phyloP scores from a whole-genome alignment of 37 sponge, comb jelly and placozoan genomes.

The Ephydatia muelleri region DNA sequence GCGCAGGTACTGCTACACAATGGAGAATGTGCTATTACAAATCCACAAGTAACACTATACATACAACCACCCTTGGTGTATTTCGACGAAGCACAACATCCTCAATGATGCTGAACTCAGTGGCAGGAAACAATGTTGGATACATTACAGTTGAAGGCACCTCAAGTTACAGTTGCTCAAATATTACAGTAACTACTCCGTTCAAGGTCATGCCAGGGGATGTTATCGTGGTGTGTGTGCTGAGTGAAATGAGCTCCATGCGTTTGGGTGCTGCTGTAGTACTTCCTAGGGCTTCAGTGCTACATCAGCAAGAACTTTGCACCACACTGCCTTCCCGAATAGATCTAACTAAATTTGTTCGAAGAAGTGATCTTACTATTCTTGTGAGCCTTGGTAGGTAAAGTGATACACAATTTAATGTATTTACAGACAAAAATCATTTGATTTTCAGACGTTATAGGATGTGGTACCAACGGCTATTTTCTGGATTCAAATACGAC shows the following conservation, averaged over 20 bases:
- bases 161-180: neutral
- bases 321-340: neutral
- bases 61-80: neutral
- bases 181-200: neutral
- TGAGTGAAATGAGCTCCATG: neutral
- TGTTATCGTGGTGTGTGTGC: neutral
- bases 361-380: neutral
- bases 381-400: neutral
- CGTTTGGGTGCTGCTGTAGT: neutral
- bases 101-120: neutral
- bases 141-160: neutral
- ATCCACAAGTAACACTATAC: neutral
- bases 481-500: neutral
- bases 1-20: neutral
- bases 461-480: neutral
- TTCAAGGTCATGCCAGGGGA: neutral
- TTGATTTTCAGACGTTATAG: neutral
- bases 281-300: neutral
- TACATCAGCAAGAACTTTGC: neutral
- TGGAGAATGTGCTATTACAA: neutral
- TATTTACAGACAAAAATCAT: neutral
- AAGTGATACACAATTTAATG: neutral
- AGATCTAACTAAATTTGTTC: neutral
- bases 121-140: neutral
- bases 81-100: neutral